Base-by-base conservation (phyloP, 2,888 invertebrate genomes). In the Drosophila neonasuta region DNA sequence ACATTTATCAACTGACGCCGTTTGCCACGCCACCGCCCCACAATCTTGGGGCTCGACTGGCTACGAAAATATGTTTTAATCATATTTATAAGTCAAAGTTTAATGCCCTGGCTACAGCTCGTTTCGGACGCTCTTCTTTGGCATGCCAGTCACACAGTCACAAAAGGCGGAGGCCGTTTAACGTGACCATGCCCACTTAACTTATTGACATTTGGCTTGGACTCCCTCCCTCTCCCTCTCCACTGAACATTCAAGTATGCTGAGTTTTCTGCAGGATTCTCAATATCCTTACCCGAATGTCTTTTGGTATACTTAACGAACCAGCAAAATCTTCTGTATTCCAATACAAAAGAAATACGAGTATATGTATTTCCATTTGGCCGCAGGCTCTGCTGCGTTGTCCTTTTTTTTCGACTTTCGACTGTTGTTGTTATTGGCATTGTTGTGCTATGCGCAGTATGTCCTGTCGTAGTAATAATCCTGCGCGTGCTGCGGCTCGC, bases 11-110 rank as follows among this genome's bases (percentile, higher is more conserved):
- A 76, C 49, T 65, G 57, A 59, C 61, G 57, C 60, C 45, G 69
- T n/a, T n/a, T 20, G 20, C 4, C 20, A 20, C 20, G 20, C 20
- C 20, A 6, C 36, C 36, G 36, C 13, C 39, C 39, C 13, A 15
- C 39, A 41, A 13, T 42, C 34, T 24, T 42, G 46, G 39, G 20
- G 24, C 24, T 56, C 45, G 55, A 50, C 54, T 44, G 8, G 55
- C 55, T 20, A 9, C 20, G 32, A 62, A 75, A 80, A 82, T 74
- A 86, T 83, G 84, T 81, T 88, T 81, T 85, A 87, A 87, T 81
- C 86, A 89, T 87, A 88, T 88, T 88, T 88, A 79, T 88, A 74
- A 79, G 77, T 71, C 68, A 68, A 74, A 82, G 71, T 80, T 81
- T 64, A 70, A 79, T 76, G 67, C 68, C 49, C 63, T 17, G 61